phyloP scores from a whole-genome alignment of 2,113 vertebrate species.

The Fregetta grallaria region DNA sequence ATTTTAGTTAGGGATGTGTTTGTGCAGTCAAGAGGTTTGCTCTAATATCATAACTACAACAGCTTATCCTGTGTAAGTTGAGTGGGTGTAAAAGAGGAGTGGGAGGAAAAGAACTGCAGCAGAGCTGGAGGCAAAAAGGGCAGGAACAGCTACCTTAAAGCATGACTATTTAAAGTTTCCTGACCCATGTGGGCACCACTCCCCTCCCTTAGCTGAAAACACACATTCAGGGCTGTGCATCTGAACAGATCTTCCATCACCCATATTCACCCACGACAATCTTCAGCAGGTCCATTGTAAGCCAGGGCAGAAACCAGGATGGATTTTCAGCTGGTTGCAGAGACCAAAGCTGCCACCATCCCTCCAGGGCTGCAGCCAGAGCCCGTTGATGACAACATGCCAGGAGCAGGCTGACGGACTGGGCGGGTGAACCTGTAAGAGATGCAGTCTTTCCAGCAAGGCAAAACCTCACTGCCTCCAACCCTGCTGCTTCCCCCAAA shows the following conservation, averaged over 20 bases:
- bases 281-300: neutral
- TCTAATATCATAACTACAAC: constrained; percentile 6
- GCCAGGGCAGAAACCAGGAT: neutral
- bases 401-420: neutral
- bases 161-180: constrained; percentile 29
- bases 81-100: constrained; percentile 31
- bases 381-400: neutral
- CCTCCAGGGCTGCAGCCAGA: neutral
- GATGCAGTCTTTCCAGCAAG: neutral
- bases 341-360: neutral
- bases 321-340: neutral
- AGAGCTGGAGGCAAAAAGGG: constrained; percentile 44
- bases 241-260: neutral
- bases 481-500: neutral
- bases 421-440: accelerated
- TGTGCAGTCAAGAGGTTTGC: constrained; percentile 33
- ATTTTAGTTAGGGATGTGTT: neutral
- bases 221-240: neutral
- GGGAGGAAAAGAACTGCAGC: constrained; percentile 21
- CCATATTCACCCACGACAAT: neutral
- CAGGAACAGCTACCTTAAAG: constrained; percentile 27
- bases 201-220: neutral
- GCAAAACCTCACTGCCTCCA: neutral
- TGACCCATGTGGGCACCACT: neutral
- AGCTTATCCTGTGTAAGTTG: constrained; percentile 32